Percentiles rank a stretch among this genome's conserved stretches.
phyloP scores from a whole-genome alignment of 2,113 vertebrate genomes.

The Lota lota region DNA sequence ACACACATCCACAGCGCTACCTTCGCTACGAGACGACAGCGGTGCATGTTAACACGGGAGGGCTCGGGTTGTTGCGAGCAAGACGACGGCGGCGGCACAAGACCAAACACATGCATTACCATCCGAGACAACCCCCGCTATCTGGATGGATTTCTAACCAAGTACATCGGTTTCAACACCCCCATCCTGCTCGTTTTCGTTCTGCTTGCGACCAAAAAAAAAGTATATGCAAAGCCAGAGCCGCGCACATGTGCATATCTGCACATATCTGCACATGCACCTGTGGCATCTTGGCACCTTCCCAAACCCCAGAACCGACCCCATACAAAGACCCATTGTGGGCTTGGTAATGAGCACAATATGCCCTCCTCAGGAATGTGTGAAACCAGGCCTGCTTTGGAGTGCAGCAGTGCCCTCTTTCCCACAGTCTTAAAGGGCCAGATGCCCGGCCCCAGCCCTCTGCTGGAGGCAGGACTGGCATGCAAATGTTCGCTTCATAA shows the following conservation, averaged over 20 bases:
- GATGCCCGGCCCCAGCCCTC: conserved; percentile 22
- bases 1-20: no score
- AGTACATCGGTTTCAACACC: no score
- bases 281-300: conserved; percentile 63
- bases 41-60: no score
- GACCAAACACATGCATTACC: no score
- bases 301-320: conserved; percentile 54
- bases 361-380: conserved; percentile 76
- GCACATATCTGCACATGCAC: conserved; percentile 43
- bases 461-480: conserved; percentile 56
- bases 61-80: no score
- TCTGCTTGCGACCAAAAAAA: background rate
- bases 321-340: conserved; percentile 76
- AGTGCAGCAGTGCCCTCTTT: conserved; percentile 53
- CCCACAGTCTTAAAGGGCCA: conserved; percentile 64
- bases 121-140: no score
- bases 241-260: conserved; percentile 31
- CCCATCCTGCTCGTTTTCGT: background rate
- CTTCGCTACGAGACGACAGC: no score
- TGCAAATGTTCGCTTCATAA: conserved; percentile 52
- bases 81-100: no score
- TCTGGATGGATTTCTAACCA: no score
- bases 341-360: conserved; percentile 77
- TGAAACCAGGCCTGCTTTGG: conserved; percentile 64
- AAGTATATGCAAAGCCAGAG: conserved; percentile 17